Evolutionary conservation across 1,140 invertebrate genomes (phyloP).

Genomic region (Rhyacophila brunnea): DNA sequence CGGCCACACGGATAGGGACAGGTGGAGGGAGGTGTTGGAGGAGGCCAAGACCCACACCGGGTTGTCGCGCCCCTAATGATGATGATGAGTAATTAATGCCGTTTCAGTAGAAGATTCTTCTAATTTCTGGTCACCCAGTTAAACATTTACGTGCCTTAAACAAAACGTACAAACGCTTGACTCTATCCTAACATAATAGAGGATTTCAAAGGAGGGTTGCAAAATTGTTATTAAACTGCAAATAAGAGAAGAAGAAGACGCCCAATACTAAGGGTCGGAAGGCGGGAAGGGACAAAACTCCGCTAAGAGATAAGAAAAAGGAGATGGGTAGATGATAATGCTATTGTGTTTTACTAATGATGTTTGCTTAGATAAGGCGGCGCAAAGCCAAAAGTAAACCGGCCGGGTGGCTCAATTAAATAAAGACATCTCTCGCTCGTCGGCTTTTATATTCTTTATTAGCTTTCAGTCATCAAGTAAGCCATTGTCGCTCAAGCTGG

Average conservation of each 20-base stretch:
- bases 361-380: constrained; percentile 35
- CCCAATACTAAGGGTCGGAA: too few relatives aligned
- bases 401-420: constrained; percentile 29
- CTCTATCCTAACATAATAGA: too few relatives aligned
- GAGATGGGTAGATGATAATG: constrained; percentile 34
- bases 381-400: constrained; percentile 19
- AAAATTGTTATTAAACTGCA: constrained; percentile 30
- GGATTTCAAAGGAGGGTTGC: neutral
- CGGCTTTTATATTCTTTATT: constrained; percentile 30
- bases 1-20: too few relatives aligned
- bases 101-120: too few relatives aligned
- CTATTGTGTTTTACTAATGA: constrained; percentile 36
- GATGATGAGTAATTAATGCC: too few relatives aligned
- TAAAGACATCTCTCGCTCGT: constrained; percentile 24
- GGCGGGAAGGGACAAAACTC: too few relatives aligned
- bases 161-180: too few relatives aligned
- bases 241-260: constrained; percentile 14
- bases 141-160: too few relatives aligned
- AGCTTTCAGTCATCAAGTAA: constrained; percentile 27
- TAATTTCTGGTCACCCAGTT: too few relatives aligned
- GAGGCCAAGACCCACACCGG: too few relatives aligned
- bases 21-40: too few relatives aligned
- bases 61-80: too few relatives aligned
- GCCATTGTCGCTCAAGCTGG: constrained; percentile 21
- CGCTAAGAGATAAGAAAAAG: constrained; percentile 9